phyloP scores from a whole-genome alignment of 2,888 invertebrate genomes.

The Epiblema foenella region DNA sequence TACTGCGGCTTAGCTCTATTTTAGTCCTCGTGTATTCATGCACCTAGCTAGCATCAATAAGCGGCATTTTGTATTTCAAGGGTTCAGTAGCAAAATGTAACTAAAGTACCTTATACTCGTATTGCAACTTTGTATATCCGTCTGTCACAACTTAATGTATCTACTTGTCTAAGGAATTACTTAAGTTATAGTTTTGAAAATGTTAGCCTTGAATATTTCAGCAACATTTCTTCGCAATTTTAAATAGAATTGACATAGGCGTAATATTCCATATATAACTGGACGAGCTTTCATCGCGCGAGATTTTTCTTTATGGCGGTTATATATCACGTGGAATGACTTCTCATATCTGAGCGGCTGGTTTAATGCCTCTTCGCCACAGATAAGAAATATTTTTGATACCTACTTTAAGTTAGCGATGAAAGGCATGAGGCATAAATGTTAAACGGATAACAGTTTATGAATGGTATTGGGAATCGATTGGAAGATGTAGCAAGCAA shows the following conservation, averaged over 20 bases:
- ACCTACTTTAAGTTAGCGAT: slow-evolving; percentile 12
- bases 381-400: slow-evolving; percentile 33
- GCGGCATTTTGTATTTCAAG: no score
- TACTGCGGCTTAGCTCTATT: neutral
- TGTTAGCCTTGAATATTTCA: no score
- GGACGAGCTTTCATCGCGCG: slow-evolving; percentile 35
- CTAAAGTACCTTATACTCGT: no score
- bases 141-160: no score
- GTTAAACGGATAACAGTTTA: slow-evolving; percentile 12
- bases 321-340: slow-evolving; percentile 40
- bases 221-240: no score
- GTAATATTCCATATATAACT: slow-evolving; percentile 21
- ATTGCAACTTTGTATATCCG: no score
- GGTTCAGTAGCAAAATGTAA: no score
- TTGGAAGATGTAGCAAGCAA: neutral
- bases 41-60: no score
- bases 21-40: no score
- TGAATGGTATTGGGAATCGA: slow-evolving; percentile 6
- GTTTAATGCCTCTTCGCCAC: slow-evolving; percentile 39
- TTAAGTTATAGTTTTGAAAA: no score
- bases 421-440: slow-evolving; percentile 13
- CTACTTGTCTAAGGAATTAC: no score
- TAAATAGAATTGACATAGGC: neutral
- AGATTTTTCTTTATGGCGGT: slow-evolving; percentile 35
- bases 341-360: slow-evolving; percentile 38